phyloP scores from a whole-genome alignment of 2,888 invertebrate genomes.

The Aleiodes testaceus region DNA sequence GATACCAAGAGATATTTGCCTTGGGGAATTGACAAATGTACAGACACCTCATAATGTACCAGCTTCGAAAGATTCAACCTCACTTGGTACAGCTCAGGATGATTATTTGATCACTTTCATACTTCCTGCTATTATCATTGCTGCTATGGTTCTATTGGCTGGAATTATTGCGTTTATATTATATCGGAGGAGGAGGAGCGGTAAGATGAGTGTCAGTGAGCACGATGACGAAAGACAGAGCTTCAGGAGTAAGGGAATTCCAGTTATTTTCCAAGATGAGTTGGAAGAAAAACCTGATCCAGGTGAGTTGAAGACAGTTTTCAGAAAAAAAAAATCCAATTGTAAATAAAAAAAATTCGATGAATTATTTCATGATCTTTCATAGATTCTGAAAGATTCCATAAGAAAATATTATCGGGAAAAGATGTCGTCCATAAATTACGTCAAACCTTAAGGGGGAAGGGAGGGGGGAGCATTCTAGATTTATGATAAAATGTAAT shows the following conservation, averaged over 20 bases:
- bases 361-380: background rate
- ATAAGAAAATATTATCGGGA: background rate
- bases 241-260: slow-evolving; percentile 89
- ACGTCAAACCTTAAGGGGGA: too few relatives aligned
- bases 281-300: slow-evolving; percentile 93
- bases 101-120: slow-evolving; percentile 88
- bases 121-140: slow-evolving; percentile 90
- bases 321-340: too few relatives aligned
- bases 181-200: slow-evolving; percentile 87
- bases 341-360: too few relatives aligned
- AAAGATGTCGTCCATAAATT: too few relatives aligned
- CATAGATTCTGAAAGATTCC: background rate
- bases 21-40: slow-evolving; percentile 72
- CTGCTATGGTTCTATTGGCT: slow-evolving; percentile 90
- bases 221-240: slow-evolving; percentile 88
- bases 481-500: too few relatives aligned
- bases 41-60: slow-evolving; percentile 64
- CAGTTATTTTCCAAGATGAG: slow-evolving; percentile 98
- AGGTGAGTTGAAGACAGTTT: slow-evolving; percentile 68
- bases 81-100: slow-evolving; percentile 74
- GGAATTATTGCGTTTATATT: slow-evolving; percentile 91
- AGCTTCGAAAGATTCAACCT: slow-evolving; percentile 51
- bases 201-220: slow-evolving; percentile 87
- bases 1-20: slow-evolving; percentile 75
- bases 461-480: too few relatives aligned